Evolutionary conservation across 2,797 vertebrate genomes (phyloP).

Genomic region (Chaenodraco wilsoni): DNA sequence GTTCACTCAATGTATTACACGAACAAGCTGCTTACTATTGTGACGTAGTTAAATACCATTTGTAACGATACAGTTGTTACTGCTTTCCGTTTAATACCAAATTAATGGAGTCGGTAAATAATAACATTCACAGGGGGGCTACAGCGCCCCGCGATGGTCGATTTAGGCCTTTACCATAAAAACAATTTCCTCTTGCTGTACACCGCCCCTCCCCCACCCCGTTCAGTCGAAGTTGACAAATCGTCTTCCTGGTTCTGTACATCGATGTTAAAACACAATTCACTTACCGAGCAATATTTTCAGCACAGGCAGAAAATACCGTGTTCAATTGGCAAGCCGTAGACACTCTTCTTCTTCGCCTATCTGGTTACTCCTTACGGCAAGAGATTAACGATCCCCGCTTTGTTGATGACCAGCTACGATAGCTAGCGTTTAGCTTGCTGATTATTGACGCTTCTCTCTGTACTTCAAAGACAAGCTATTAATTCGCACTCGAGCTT

Average conservation of each 20-base stretch:
- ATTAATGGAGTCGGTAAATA: no score
- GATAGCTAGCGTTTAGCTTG: conserved; percentile 51
- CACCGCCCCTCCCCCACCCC: conserved; percentile 73
- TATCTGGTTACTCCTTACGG: neutral
- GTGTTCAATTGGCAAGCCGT: neutral
- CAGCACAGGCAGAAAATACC: conserved; percentile 4
- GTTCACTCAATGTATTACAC: no score
- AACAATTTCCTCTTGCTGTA: conserved; percentile 25
- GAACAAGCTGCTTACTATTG: no score
- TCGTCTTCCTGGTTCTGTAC: conserved; percentile 68
- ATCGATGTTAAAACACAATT: conserved; percentile 2
- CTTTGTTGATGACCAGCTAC: conserved; percentile 62
- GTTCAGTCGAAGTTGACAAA: conserved; percentile 37
- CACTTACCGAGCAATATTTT: conserved; percentile 60
- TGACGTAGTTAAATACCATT: no score
- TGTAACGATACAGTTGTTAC: neutral
- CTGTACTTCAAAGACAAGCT: conserved; percentile 21
- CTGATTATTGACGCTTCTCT: neutral
- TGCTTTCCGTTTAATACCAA: no score
- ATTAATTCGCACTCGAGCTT: conserved; percentile 54
- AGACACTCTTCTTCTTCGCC: neutral
- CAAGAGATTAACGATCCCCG: conserved; percentile 48
- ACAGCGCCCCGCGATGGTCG: conserved; percentile 53
- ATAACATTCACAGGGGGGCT: neutral
- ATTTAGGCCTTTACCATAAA: conserved; percentile 17